Evolutionary conservation across 2,113 vertebrate genomes (phyloP).

Genomic region (Scalopus aquaticus): DNA sequence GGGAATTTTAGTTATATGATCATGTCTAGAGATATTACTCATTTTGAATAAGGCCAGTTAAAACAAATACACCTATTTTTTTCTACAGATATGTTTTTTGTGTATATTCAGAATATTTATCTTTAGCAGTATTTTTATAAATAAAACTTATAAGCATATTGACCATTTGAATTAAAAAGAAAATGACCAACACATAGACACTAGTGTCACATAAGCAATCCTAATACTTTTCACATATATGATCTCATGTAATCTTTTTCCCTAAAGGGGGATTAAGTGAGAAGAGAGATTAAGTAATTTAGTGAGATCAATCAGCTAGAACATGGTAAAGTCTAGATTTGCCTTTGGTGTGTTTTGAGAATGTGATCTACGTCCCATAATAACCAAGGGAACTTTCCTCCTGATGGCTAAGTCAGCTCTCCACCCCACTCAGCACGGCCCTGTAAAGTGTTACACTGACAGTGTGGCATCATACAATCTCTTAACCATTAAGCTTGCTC

Average conservation of each 20-base stretch:
- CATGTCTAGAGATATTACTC: neutral
- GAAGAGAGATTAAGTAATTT: neutral
- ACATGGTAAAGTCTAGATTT: neutral
- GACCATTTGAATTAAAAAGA: too few species aligned
- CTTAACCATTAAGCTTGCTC: neutral
- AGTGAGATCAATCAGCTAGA: neutral
- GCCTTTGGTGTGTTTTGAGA: neutral
- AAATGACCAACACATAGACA: neutral
- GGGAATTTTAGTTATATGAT: neutral
- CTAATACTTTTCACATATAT: neutral
- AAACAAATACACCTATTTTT: neutral
- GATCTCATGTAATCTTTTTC: neutral
- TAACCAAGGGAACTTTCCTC: neutral
- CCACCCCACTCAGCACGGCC: neutral
- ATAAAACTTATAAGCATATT: too few species aligned
- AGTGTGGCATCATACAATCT: neutral
- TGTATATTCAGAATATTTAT: too few species aligned
- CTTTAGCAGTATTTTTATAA: too few species aligned
- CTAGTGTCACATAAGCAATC: neutral
- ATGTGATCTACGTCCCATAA: neutral
- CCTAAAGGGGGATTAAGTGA: neutral
- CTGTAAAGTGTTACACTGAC: neutral
- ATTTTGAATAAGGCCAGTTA: neutral
- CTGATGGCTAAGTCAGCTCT: neutral
- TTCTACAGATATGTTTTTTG: too few species aligned